Base-by-base conservation (phyloP, 2,113 vertebrate species). In the Leptosomus discolor region DNA sequence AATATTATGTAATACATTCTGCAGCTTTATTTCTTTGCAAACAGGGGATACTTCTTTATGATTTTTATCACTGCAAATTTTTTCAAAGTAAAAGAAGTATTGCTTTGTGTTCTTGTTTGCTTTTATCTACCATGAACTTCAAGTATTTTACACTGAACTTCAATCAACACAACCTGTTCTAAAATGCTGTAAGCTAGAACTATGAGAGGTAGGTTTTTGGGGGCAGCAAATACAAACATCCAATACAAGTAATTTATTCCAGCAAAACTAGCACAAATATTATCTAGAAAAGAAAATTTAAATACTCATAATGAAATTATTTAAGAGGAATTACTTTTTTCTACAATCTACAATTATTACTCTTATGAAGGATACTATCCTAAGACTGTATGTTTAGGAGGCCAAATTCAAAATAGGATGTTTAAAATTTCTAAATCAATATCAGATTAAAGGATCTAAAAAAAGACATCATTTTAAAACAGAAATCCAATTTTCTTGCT, bases 1-100 rank as follows among this genome's bases (percentile, higher is more conserved):
- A 77, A 51, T 6, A n/a, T 94, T 92, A 90, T 57, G 51, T 88
- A 92, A 95, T 73, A 81, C 86, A 92, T 67, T 56, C 68, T 84
- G 71, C 60, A 92, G 73, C 24, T 56, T 71, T 77, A 68, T 54
- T 70, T 86, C 51, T 54, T 58, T 71, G 34, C 41, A 80, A 78
- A 45, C 23, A 19, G 12, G 6, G 8, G 5, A 32, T 39, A 43
- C 9, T 30, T 67, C 32, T 22, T 83, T 12, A 60, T 34, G 26
- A 46, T 48, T 90, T 92, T 77, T 77, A 56, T 56, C 29, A 46
- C 15, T 53, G 46, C 3, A 64, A 26, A 81, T 75, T 79, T 43
- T 19, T 75, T 56, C 36, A 64, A 51, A 80, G 16, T 43, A 83
- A 74, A 91, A 75, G 24, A 80, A 78, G 21, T 26, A 81, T 41